phyloP scores from a whole-genome alignment of 37 sponge, comb jelly and placozoan species.

The Aphrocallistes beatrix region DNA sequence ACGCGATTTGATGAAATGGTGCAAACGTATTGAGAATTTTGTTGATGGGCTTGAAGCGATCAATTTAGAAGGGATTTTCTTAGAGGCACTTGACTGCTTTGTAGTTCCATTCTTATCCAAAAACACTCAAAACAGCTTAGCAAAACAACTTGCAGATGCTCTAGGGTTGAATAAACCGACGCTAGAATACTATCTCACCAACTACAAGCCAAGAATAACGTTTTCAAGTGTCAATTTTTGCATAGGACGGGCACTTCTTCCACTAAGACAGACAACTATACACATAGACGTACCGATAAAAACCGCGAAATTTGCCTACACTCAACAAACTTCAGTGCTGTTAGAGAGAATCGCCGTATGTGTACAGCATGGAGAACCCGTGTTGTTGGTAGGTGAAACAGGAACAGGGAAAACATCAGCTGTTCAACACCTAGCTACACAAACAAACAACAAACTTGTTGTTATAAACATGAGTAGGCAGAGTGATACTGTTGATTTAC shows the following conservation, averaged over 20 bases:
- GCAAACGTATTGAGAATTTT: not conserved
- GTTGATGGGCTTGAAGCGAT: not conserved
- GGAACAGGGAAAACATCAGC: conserved; percentile 92
- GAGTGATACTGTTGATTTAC: conserved; percentile 76
- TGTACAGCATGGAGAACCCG: conserved; percentile 73
- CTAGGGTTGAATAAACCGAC: not conserved
- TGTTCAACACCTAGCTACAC: conserved; percentile 65
- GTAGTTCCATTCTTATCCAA: not conserved
- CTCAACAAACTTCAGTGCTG: conserved; percentile 53
- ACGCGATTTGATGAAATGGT: conserved; percentile 16
- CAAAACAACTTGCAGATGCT: not conserved
- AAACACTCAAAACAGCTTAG: not conserved
- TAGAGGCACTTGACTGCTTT: not conserved
- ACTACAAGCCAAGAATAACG: conserved; percentile 11
- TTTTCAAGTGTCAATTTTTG: not conserved
- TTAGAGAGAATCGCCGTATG: conserved; percentile 70
- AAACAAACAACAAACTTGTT: conserved; percentile 67
- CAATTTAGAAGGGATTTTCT: conserved; percentile 15
- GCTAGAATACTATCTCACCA: not conserved
- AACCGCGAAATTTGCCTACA: conserved; percentile 53
- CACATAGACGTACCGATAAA: not conserved
- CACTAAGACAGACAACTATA: not conserved
- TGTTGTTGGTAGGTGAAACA: conserved; percentile 91
- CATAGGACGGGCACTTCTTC: conserved; percentile 21
- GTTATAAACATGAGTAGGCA: conserved; percentile 93